These are phyloP conservation scores for Phalacrocorax brasilianus DNA, from an alignment of 2,113 vertebrate genomes.

Conservation along the genomic window DNA sequence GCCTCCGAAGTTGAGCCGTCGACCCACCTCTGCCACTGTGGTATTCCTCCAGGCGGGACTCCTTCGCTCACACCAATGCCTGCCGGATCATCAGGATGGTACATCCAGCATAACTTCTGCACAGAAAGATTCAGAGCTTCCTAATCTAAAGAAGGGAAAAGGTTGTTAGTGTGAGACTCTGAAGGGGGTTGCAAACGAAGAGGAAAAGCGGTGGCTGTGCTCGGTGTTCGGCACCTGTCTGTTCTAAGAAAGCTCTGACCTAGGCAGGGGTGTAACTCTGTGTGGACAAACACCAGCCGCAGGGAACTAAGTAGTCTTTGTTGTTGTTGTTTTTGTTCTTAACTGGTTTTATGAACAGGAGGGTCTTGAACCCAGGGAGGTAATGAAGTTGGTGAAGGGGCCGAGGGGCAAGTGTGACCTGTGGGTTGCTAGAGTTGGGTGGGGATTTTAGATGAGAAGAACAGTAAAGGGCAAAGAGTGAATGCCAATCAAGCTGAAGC, in stretches of 20 bases:
- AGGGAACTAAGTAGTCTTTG: no score
- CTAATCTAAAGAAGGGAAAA: background rate
- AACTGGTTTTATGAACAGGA: background rate
- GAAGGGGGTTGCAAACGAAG: background rate
- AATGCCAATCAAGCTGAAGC: background rate
- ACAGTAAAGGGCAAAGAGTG: background rate
- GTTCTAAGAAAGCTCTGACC: background rate
- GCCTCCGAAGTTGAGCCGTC: no score
- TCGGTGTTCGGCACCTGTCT: background rate
- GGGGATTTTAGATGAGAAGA: background rate
- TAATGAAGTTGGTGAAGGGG: background rate
- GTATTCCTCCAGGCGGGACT: no score
- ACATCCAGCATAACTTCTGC: accelerated
- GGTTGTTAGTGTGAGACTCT: background rate
- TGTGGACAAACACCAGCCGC: background rate
- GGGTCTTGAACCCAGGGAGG: background rate
- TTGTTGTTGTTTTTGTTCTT: no score
- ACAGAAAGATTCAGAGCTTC: background rate
- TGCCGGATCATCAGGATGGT: accelerated
- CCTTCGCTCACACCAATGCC: accelerated
- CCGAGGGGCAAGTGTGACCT: background rate
- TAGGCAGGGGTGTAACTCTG: no score
- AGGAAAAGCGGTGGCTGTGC: background rate
- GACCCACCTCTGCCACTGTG: background rate
- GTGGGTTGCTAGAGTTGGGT: accelerated